Base-by-base conservation (phyloP, 2,888 invertebrate genomes). In the Pycnomerus fuliginosus region DNA sequence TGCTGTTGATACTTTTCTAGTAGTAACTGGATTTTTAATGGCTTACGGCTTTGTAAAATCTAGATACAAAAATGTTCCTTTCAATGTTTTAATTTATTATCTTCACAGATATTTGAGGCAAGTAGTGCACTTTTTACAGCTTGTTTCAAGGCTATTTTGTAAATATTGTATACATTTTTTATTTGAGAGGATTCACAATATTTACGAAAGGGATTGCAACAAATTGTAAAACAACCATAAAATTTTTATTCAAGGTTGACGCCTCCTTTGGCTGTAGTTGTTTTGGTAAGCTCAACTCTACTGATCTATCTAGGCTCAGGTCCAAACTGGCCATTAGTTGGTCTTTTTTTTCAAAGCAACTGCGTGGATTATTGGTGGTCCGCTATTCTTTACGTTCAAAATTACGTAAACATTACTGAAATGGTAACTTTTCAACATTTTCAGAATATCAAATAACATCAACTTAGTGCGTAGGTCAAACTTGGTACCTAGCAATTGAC, bases 401-500 rank as follows among this genome's bases (percentile, higher is more conserved):
- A 63, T 34, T 64, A 64, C 42, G 50, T 61, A 1, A 57, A 59
- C 25, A 36, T 44, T 0, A 13, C 36, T 3, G 33, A 52, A 23
- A 45, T 49, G 50, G 53, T 51, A 44, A 44, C 14, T 7, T 20
- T 20, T 20, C 8, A 5, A 20, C 20, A n/a, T 5, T 20, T 20
- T 20, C 20, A 5, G 20, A 20, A 20, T 8, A 20, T 20, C 1
- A 24, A 44, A 29, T 22, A 37, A 60, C 60, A 5, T 20, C 20
- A 5, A 20, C 20, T 20, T 8, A 67, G 66, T 81, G 80, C 56
- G 61, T 80, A 16, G 70, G 70, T 14, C 80, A 80, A 53, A 73
- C 78, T 1, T 81, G 81, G 80, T 80, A 80, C 55, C 61, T 81
- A 17, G 71, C 77, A 2, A 76, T 80, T 4, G 80, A 80, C 52